A percentile compares a stretch with the other conserved stretches of the same genome.
phyloP scores from a whole-genome alignment of 2,113 vertebrate genomes.

The Pungitius pungitius region DNA sequence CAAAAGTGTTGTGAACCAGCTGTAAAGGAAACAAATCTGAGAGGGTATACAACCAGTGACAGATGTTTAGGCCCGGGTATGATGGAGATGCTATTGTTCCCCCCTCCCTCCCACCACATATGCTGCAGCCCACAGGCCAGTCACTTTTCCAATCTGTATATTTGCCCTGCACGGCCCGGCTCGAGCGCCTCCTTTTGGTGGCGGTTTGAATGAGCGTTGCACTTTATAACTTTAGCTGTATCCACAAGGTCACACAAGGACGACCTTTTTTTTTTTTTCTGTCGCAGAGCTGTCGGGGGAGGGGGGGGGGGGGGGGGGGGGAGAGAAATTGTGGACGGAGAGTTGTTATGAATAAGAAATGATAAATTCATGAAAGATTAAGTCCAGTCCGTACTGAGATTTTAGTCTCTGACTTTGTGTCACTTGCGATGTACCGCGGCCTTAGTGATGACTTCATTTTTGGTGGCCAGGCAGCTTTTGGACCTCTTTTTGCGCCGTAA shows the following conservation, averaged over 20 bases:
- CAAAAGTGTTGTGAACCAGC: slow-evolving; percentile 35
- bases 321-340: slow-evolving; percentile 50
- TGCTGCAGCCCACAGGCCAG: slow-evolving; percentile 14
- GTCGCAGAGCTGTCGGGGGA: slow-evolving; percentile 3
- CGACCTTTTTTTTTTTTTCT: slow-evolving; percentile 30
- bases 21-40: slow-evolving; percentile 35
- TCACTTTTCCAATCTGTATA: slow-evolving; percentile 47
- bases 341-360: slow-evolving; percentile 81
- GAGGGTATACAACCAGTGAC: slow-evolving; percentile 37
- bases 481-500: slow-evolving; percentile 57
- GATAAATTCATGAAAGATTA: slow-evolving; percentile 79
- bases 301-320: neutral
- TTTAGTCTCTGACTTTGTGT: slow-evolving; percentile 76
- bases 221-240: slow-evolving; percentile 48
- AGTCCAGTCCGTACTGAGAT: slow-evolving; percentile 73
- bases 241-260: slow-evolving; percentile 47
- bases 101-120: neutral
- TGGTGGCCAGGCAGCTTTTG: slow-evolving; percentile 27
- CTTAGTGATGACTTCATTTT: slow-evolving; percentile 68
- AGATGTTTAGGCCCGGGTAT: slow-evolving; percentile 44
- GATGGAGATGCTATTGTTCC: slow-evolving; percentile 28
- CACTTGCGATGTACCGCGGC: slow-evolving; percentile 70
- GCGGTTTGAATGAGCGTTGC: slow-evolving; percentile 26
- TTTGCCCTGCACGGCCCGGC: slow-evolving; percentile 17
- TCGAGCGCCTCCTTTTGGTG: slow-evolving; percentile 15